Conservation (phyloP, 2,113 vertebrate genomes). For the Manacus vitellinus region DNA sequence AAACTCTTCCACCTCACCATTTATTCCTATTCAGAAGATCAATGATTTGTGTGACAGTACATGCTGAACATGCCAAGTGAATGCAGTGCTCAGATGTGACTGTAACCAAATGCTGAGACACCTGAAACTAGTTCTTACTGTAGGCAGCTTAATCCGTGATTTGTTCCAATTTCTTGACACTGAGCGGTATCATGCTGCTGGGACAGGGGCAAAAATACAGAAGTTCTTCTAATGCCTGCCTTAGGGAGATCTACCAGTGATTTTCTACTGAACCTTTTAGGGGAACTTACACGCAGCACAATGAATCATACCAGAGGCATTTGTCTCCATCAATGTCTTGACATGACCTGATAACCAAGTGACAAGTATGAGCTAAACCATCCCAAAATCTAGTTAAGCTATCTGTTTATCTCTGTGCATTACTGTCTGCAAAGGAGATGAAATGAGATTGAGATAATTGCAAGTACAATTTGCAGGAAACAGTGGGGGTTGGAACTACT, state of each 20-base stretch:
- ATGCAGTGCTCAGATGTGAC: background rate
- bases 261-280: background rate
- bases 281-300: background rate
- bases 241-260: background rate
- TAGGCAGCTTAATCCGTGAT: background rate
- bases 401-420: slow-evolving; percentile 50
- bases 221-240: background rate
- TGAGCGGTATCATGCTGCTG: background rate
- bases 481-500: slow-evolving; percentile 59
- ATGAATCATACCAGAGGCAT: slow-evolving; percentile 6
- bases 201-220: background rate
- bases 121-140: background rate
- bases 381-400: slow-evolving; percentile 38
- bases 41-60: background rate
- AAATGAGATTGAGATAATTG: slow-evolving; percentile 70
- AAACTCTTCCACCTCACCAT: background rate
- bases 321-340: slow-evolving; percentile 13
- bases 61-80: background rate
- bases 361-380: slow-evolving; percentile 61
- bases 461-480: slow-evolving; percentile 61
- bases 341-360: slow-evolving; percentile 31
- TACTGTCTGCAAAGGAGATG: slow-evolving; percentile 48
- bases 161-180: background rate
- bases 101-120: background rate
- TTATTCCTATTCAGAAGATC: background rate